Percentiles rank a stretch among this genome's conserved stretches.
phyloP scores from a whole-genome alignment of 37 sponge, comb jelly and placozoan genomes.

The Beroe forskalii region DNA sequence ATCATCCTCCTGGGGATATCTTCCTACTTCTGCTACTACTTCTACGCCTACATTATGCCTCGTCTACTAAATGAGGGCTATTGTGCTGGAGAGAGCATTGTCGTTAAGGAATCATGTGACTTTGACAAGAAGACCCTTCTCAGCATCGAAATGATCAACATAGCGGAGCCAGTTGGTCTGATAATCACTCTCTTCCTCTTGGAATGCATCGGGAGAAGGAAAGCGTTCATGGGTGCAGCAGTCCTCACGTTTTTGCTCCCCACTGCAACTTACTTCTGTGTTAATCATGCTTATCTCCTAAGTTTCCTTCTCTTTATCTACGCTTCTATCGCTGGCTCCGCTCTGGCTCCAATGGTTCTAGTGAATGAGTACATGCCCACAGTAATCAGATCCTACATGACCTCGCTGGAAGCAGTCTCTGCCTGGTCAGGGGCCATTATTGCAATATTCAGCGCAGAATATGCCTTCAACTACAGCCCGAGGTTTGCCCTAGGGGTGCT shows the following conservation, averaged over 20 bases:
- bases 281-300: not conserved
- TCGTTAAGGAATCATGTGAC: not conserved
- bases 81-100: not conserved
- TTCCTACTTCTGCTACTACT: not conserved
- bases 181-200: not conserved
- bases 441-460: not conserved
- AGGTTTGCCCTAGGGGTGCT: not conserved
- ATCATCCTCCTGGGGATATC: not conserved
- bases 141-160: not conserved
- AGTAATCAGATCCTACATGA: not conserved
- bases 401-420: not conserved
- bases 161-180: not conserved
- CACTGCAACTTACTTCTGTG: conserved; percentile 14
- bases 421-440: not conserved
- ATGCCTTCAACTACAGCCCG: not conserved
- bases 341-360: not conserved
- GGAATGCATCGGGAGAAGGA: not conserved
- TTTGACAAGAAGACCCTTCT: conserved; percentile 4
- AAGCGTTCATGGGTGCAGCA: not conserved
- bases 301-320: not conserved
- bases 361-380: not conserved
- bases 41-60: conserved; percentile 7
- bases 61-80: conserved; percentile 21
- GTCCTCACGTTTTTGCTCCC: not conserved
- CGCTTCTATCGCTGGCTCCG: not conserved